phyloP scores from a whole-genome alignment of 2,888 invertebrate genomes.

The Lasioglossum morio region DNA sequence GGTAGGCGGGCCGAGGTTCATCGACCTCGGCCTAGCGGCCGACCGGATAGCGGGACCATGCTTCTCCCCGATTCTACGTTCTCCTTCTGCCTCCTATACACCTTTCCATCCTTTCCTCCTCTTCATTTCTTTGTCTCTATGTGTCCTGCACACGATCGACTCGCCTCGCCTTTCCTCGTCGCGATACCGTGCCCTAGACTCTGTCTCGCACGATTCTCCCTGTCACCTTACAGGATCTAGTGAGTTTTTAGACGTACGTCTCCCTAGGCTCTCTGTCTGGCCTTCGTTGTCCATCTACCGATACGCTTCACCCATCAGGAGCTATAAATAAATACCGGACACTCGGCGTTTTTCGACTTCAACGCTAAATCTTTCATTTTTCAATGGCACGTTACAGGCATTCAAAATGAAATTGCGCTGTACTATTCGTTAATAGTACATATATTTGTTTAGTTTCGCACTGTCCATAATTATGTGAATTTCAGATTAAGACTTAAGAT shows the following conservation, averaged over 20 bases:
- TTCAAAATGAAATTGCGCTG: too few relatives aligned
- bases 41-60: slow-evolving; percentile 84
- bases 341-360: not conserved
- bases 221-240: not conserved
- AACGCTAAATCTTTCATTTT: too few relatives aligned
- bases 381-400: too few relatives aligned
- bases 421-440: too few relatives aligned
- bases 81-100: slow-evolving; percentile 60
- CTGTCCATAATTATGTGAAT: too few relatives aligned
- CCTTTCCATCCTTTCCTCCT: slow-evolving; percentile 28
- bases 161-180: not conserved
- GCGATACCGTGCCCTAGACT: slow-evolving; percentile 15
- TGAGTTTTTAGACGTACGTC: not conserved
- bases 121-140: slow-evolving; percentile 31
- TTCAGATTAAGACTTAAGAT: too few relatives aligned
- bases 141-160: slow-evolving; percentile 15
- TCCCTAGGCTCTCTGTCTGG: not conserved
- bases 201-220: not conserved
- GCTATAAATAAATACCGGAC: not conserved
- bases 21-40: slow-evolving; percentile 84
- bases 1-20: slow-evolving; percentile 84
- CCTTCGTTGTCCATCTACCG: not conserved
- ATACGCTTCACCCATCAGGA: not conserved
- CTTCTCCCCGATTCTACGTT: slow-evolving; percentile 82
- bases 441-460: too few relatives aligned